phyloP scores from a whole-genome alignment of 2,113 vertebrate genomes.

The Panurus biarmicus region DNA sequence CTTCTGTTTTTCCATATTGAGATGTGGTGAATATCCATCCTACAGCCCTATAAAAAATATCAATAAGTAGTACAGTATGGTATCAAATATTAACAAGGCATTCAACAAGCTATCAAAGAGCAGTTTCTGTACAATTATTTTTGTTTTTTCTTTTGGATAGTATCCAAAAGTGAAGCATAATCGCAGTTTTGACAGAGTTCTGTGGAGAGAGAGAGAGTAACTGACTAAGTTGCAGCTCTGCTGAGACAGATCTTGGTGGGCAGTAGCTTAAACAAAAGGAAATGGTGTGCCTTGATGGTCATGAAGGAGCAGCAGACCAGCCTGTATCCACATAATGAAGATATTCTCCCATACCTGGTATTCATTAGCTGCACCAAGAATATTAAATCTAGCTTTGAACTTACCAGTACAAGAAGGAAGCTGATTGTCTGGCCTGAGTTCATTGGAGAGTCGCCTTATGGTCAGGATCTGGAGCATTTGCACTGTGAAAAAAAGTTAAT shows the following conservation, averaged over 20 bases:
- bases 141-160: not conserved
- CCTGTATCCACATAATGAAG: not conserved
- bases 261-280: not conserved
- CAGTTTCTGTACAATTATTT: not conserved
- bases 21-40: not conserved
- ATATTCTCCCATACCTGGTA: not conserved
- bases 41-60: not conserved
- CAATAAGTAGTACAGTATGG: not conserved
- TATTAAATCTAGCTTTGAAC: not conserved
- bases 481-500: not conserved
- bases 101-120: not conserved
- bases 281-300: not conserved
- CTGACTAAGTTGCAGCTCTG: not conserved
- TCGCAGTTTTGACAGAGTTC: not conserved
- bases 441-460: accelerated
- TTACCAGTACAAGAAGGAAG: not conserved
- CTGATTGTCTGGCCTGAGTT: not conserved
- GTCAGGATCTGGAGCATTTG: not conserved
- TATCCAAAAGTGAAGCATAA: not conserved
- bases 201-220: not conserved
- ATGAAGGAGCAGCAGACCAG: not conserved
- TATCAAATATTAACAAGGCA: not conserved
- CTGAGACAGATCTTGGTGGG: not conserved
- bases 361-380: not conserved
- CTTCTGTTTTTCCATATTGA: not conserved